Percentiles rank a stretch among this genome's conserved stretches.
Evolutionary conservation across 2,113 vertebrate genomes (phyloP).

Genomic region (Heterotis niloticus): DNA sequence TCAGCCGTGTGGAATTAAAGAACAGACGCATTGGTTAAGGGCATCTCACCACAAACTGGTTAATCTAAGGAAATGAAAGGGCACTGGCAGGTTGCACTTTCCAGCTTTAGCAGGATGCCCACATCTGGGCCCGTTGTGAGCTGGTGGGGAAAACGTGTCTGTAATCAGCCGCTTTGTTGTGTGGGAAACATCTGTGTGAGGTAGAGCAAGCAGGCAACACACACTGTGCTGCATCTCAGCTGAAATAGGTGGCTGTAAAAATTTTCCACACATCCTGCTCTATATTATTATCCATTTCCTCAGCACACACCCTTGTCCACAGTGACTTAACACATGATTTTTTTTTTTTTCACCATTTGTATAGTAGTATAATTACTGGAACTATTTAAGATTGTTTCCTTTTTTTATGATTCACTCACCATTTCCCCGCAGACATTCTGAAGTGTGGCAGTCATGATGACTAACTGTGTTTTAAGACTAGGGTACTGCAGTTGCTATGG

Average conservation of each 20-base stretch:
- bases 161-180: neutral
- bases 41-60: conserved; percentile 10
- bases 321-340: neutral
- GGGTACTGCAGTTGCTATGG: too few species aligned
- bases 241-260: neutral
- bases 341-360: neutral
- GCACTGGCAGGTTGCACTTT: neutral
- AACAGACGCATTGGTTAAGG: neutral
- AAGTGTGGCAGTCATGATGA: neutral
- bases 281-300: neutral
- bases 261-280: neutral
- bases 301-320: neutral
- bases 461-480: neutral
- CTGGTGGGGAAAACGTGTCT: neutral
- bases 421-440: neutral
- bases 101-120: neutral
- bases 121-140: conserved; percentile 7
- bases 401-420: too few species aligned
- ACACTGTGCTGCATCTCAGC: neutral
- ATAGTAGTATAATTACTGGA: neutral
- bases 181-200: neutral
- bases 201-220: neutral
- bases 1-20: neutral
- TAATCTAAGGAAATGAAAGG: neutral
- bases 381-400: neutral